Base-by-base conservation (phyloP, 2,888 invertebrate genomes). In the Andrena dorsata region DNA sequence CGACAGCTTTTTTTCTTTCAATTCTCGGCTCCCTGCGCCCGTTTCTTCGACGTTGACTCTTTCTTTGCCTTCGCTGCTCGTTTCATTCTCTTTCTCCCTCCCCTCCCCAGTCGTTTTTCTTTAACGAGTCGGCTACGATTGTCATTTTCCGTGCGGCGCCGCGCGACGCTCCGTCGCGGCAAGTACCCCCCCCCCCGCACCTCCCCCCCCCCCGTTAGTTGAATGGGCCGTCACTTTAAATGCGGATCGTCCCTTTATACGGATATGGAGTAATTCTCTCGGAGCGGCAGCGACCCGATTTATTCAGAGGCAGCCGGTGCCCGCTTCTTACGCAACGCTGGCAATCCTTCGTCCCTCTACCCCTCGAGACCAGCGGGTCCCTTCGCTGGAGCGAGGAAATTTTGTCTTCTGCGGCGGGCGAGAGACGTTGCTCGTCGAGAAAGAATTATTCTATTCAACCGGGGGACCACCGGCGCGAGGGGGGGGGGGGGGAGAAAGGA, bases 251-350 rank as follows among this genome's bases (percentile, higher is more conserved):
- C 73, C 47, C 64, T 66, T 77, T 69, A 68, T 70, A 82, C 70
- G 82, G 73, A 70, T 58, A 76, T 63, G 72, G 61, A 68, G 83
- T 77, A 69, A 86, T 82, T 85, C 86, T 81, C n/a, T 26, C 81
- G 75, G 32, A 47, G 28, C 65, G 68, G 72, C 69, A 74, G 82
- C 82, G 81, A 83, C 84, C 83, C 82, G 83, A 85, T 85, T 85
- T 87, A 78, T 86, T 78, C 82, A 75, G 70, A 68, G 75, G 28
- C 76, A 30, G 72, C 86, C 79, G 64, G 74, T 74, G 68, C 70
- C 68, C 61, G 70, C 56, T 83, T 76, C 86, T 82, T 82, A 78
- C 70, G 86, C 69, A 79, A 84, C 70, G 30, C 51, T 20, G 71
- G 51, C 76, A 68, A 79, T 80, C 70, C 79, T 53, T 79, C 26